Evolutionary conservation across 1,140 invertebrate genomes (phyloP), one percentile per base, ranked within the genome.

Genomic region (Magallana ariakensis): DNA sequence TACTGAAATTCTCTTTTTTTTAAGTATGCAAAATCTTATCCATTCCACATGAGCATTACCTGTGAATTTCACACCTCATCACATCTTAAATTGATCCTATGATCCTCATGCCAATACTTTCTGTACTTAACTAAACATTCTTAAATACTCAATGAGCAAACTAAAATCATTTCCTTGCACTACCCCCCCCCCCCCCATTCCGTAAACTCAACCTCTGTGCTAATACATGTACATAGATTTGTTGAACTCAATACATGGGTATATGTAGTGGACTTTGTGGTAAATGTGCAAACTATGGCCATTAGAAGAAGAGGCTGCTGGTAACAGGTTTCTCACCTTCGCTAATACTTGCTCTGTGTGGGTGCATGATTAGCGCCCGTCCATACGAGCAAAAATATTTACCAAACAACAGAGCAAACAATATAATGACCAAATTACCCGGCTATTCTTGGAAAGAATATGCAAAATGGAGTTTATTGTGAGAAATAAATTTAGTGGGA

Each of bases 291-390:
- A 70, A 70, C 33, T n/a, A 70, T 70, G 66, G 66, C 6, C 22
- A 13, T 13, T 70, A 26, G 33, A 26, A 3, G 13, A 11, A 4
- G 66, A 70, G n/a, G 13, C 4, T 70, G 8, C 19, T 70, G 66
- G 66, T 70, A 70, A 70, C 22, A 26, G 13, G 66, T 70, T 62
- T 70, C 66, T 26, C 66, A 70, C 66, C 10, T 26, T 22, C 0
- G 22, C 66, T 26, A 33, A 33, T 70, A 70, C 19, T 22, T 26
- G 33, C 66, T 26, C 33, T 70, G 66, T 33, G 66, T 70, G 66
- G 66, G 66, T 70, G 66, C 66, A 70, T 70, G 66, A 70, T 70
- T 70, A 70, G 19, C 19, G 22, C 66, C 22, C 26, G 19, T 70
- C 66, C 33, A 70, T 70, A 70, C 5, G 33, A 26, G 62, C 19